Evolutionary conservation across 1,140 invertebrate genomes (phyloP), one percentile per base, ranked within the genome.

Genomic region (Drosophila sulfurigaster): DNA sequence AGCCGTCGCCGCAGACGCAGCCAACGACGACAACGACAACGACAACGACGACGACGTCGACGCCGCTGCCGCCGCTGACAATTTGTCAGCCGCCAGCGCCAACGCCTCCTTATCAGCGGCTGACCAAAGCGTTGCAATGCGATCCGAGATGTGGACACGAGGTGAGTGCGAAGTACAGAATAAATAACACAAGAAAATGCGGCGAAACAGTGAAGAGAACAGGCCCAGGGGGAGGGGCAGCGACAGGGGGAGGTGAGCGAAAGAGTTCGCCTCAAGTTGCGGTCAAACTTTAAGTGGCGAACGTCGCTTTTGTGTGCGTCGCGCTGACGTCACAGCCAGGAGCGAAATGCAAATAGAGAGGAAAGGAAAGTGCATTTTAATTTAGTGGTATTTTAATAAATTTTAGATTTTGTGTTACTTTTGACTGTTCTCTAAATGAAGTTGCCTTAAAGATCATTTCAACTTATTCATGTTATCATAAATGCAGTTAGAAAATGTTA

Each of bases 121-220:
- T 92, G 25, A 92, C 92, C 74, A 92, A 92, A 78, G 91, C 92
- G 62, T 80, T 93, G 79, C 92, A 93, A 90, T 88, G 87, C 80
- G 92, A 93, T 91, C 92, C 92, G 60, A 90, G 92, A 82, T 93
- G 92, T 73, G 92, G 90, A 69, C 92, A 92, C 90, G 92, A 93
- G 92, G 92, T 93, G 76, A 91, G 78, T 88, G 79, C 20, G 54
- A 73, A 67, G 32, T 48, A 57, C 43, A 70, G 32, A 56, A 57
- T 28, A 70, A 65, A 57, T 10, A 35, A 32, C 64, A 43, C 38
- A 60, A 59, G 54, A n/a, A 51, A 43, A 35, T 57, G 46, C 41
- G 52, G 35, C 35, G 15, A 6, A n/a, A 15, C 20, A 60, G 1
- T 32, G 7, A 5, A 16, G 32, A 25, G 54, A 30, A 43, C 1